These are phyloP conservation scores for Drosophila varians DNA, from an alignment of 1,140 invertebrate genomes.

Conservation along the genomic window DNA sequence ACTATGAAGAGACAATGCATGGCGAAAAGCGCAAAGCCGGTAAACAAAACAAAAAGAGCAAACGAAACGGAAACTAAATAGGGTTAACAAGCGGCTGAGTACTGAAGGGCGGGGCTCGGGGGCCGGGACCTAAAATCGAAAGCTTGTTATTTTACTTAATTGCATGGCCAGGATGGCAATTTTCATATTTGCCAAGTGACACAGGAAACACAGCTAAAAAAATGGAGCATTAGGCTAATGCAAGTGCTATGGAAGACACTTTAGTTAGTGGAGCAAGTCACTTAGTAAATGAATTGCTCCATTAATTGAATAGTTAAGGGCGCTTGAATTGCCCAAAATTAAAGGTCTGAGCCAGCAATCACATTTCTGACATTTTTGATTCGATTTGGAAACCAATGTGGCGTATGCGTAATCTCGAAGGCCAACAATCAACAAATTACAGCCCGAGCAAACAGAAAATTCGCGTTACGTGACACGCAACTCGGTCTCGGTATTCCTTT, in stretches of 20 bases:
- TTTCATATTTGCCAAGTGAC: constrained; percentile 42
- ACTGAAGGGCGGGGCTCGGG: neutral
- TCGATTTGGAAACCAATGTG: constrained; percentile 12
- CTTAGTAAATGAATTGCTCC: constrained; percentile 1
- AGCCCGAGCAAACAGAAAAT: constrained; percentile 28
- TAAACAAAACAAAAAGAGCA: constrained; percentile 34
- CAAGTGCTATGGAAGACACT: neutral
- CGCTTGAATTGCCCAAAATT: neutral
- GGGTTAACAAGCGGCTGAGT: constrained; percentile 28
- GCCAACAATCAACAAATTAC: constrained; percentile 46
- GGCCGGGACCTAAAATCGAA: constrained; percentile 27
- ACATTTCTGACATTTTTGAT: constrained; percentile 8
- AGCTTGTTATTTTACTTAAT: constrained; percentile 51
- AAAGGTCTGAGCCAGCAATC: neutral
- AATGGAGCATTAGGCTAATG: constrained; percentile 20
- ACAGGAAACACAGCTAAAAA: neutral
- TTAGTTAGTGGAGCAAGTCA: neutral
- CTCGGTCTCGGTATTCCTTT: neutral
- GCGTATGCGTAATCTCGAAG: constrained; percentile 31
- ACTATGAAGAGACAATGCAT: constrained; percentile 23
- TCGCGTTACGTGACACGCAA: constrained; percentile 42
- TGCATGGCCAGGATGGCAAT: constrained; percentile 32
- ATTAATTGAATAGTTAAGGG: neutral
- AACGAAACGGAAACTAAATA: constrained; percentile 36
- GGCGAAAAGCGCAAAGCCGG: constrained; percentile 21